These are phyloP conservation scores for Selene dorsalis DNA, from an alignment of 2,797 vertebrate genomes.

Conservation along the genomic window DNA sequence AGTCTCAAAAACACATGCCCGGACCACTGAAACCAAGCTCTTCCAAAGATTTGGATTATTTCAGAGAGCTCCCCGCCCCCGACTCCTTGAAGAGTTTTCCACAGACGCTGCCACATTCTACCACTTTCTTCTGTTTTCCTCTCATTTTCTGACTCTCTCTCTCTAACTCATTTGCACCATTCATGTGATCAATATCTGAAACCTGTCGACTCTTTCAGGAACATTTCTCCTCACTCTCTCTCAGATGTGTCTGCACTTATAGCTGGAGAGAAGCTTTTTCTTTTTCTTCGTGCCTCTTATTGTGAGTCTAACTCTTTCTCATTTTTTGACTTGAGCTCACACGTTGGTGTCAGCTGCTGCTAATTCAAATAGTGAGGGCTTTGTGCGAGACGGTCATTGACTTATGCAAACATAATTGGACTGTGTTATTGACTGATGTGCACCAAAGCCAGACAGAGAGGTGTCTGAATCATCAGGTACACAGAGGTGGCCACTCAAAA, in stretches of 20 bases:
- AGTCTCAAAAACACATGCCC: slow-evolving; percentile 74
- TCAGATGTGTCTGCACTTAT: not conserved
- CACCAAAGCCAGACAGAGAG: slow-evolving; percentile 46
- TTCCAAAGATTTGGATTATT: slow-evolving; percentile 76
- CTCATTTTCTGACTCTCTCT: slow-evolving; percentile 37
- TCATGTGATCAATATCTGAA: slow-evolving; percentile 32
- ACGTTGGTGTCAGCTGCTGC: slow-evolving; percentile 58
- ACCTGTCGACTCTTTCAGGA: slow-evolving; percentile 7
- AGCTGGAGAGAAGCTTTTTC: not conserved
- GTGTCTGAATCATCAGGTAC: slow-evolving; percentile 40
- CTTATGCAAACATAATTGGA: slow-evolving; percentile 67
- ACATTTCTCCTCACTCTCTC: not conserved
- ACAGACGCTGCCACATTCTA: slow-evolving; percentile 79
- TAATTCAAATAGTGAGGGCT: slow-evolving; percentile 65
- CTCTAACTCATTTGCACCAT: slow-evolving; percentile 7
- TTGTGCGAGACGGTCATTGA: slow-evolving; percentile 59
- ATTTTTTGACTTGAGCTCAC: slow-evolving; percentile 35
- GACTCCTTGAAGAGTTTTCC: slow-evolving; percentile 73
- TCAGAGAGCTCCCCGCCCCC: slow-evolving; percentile 62
- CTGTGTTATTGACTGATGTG: slow-evolving; percentile 65
- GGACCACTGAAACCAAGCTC: slow-evolving; percentile 75
- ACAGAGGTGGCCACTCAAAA: slow-evolving; percentile 26
- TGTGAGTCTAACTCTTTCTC: not conserved
- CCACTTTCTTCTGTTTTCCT: slow-evolving; percentile 65
- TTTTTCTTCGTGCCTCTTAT: slow-evolving; percentile 9